A percentile compares a stretch with the other conserved stretches of the same genome.
phyloP scores from a whole-genome alignment of 2,888 invertebrate genomes.

The Prosopocoilus inquinatus region DNA sequence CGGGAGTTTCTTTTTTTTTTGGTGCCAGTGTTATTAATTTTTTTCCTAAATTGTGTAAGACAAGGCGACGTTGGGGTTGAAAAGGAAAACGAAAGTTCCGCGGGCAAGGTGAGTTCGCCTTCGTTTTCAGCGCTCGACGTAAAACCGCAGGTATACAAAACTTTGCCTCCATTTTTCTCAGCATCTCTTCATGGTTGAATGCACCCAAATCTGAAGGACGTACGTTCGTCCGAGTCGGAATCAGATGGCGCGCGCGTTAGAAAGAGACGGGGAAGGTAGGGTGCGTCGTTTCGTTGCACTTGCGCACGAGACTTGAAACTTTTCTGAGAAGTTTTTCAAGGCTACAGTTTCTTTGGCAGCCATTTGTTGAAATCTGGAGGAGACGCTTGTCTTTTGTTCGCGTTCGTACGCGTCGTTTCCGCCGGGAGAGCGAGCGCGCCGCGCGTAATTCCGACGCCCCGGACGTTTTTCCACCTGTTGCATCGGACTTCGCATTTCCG shows the following conservation, averaged over 20 bases:
- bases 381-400: slow-evolving; percentile 41
- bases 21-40: too few relatives aligned
- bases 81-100: too few relatives aligned
- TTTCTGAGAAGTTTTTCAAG: slow-evolving; percentile 51
- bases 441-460: slow-evolving; percentile 14
- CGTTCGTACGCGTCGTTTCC: slow-evolving; percentile 2
- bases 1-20: too few relatives aligned
- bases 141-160: neutral
- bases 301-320: slow-evolving; percentile 44
- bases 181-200: slow-evolving; percentile 12
- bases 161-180: slow-evolving; percentile 11
- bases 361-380: slow-evolving; percentile 46
- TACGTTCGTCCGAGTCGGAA: too few relatives aligned
- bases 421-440: slow-evolving; percentile 6
- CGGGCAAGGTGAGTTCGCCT: too few relatives aligned
- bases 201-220: slow-evolving; percentile 6
- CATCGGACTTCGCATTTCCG: slow-evolving; percentile 24
- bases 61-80: too few relatives aligned
- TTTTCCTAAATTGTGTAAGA: too few relatives aligned
- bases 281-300: slow-evolving; percentile 23
- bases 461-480: slow-evolving; percentile 27
- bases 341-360: slow-evolving; percentile 48
- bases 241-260: neutral
- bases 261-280: slow-evolving; percentile 27
- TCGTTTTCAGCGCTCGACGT: too few relatives aligned